Evolutionary conservation across 2,113 vertebrate species (phyloP).

Genomic region (Cottus gobio): DNA sequence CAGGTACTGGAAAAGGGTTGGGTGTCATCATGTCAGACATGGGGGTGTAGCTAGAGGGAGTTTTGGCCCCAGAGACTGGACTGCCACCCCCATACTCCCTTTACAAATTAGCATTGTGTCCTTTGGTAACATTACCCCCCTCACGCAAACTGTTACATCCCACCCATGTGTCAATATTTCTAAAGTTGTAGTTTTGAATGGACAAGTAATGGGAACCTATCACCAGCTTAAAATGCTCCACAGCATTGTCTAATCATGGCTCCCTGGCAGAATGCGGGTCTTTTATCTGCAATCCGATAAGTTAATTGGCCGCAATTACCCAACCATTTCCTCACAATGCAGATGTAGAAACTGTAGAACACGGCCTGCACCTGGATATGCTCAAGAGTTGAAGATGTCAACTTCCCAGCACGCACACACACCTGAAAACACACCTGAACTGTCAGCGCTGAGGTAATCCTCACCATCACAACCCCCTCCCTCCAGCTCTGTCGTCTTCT

Average conservation of each 20-base stretch:
- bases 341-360: conserved; percentile 48
- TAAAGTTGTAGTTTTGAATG: conserved; percentile 30
- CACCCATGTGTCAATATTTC: conserved; percentile 10
- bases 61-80: conserved; percentile 25
- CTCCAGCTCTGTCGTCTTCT: conserved; percentile 24
- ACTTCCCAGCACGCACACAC: conserved; percentile 41
- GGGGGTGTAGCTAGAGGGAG: conserved; percentile 16
- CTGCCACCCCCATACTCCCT: not conserved
- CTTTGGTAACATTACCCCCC: not conserved
- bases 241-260: conserved; percentile 56
- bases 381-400: conserved; percentile 51
- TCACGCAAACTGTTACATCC: conserved; percentile 10
- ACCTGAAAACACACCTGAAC: conserved; percentile 69
- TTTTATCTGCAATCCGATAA: conserved; percentile 70
- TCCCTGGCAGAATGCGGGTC: conserved; percentile 32
- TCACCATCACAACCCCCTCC: conserved; percentile 21
- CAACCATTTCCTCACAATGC: conserved; percentile 49
- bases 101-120: conserved; percentile 17
- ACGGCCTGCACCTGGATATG: conserved; percentile 63
- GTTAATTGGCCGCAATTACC: conserved; percentile 72
- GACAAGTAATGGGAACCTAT: conserved; percentile 52
- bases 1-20: conserved; percentile 26
- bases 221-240: conserved; percentile 42
- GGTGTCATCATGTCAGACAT: conserved; percentile 56
- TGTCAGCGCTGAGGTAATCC: conserved; percentile 63